These are phyloP conservation scores for Nysson spinosus DNA, from an alignment of 2,888 invertebrate genomes.

Conservation along the genomic window DNA sequence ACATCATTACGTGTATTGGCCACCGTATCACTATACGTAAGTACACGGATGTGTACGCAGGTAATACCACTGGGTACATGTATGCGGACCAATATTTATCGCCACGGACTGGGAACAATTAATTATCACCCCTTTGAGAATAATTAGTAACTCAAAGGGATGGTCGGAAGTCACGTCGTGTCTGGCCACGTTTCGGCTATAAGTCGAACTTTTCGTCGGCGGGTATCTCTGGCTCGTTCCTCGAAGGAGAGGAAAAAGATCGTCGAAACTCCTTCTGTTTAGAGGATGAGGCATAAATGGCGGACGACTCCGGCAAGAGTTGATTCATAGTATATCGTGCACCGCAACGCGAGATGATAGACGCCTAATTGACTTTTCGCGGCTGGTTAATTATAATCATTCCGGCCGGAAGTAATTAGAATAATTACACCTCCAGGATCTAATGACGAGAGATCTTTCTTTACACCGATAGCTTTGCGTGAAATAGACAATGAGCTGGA, in stretches of 20 bases:
- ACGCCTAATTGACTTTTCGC: conserved; percentile 45
- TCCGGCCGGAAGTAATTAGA: conserved; percentile 44
- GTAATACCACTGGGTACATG: conserved; percentile 4
- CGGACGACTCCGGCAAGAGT: conserved; percentile 17
- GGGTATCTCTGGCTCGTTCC: not conserved
- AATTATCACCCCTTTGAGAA: conserved; percentile 48
- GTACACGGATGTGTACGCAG: conserved; percentile 7
- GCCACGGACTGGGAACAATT: conserved; percentile 43
- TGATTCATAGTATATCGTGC: conserved; percentile 29
- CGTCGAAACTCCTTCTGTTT: not conserved
- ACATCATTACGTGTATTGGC: conserved; percentile 41
- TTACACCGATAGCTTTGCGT: conserved; percentile 7
- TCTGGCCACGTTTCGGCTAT: conserved; percentile 18
- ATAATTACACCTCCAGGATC: conserved; percentile 35
- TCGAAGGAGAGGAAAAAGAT: not conserved
- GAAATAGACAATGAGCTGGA: not conserved
- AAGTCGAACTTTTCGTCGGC: not conserved
- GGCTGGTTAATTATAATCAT: conserved; percentile 41
- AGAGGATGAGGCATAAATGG: not conserved
- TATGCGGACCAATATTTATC: conserved; percentile 51
- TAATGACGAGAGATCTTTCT: conserved; percentile 19
- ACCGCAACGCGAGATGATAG: conserved; percentile 26
- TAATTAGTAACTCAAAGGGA: conserved; percentile 48
- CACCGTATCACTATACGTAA: conserved; percentile 25
- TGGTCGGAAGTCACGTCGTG: conserved; percentile 43